Evolutionary conservation across 2,888 invertebrate species (phyloP), one percentile per base, ranked within the genome.

Genomic region (Heliothis peltigera): DNA sequence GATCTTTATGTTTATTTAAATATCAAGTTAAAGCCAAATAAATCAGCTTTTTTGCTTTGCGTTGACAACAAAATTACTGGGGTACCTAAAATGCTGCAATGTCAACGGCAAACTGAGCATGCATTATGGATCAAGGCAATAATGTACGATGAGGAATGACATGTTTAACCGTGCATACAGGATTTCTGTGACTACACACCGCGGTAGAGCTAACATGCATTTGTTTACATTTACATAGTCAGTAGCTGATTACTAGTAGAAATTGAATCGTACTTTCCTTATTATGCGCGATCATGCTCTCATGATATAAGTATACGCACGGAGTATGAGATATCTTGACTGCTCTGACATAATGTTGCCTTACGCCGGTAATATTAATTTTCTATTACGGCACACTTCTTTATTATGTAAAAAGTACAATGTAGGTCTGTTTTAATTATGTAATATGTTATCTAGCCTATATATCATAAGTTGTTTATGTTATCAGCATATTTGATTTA

Each of bases 271-370:
- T 39, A 47, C 56, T 68, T 64, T 71, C 57, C 15, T 76, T 75
- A 57, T 44, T 60, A 79, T 79, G 76, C 79, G 47, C 52, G 61
- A 42, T 60, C 66, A 64, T 60, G 65, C 61, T 61, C 55, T 39
- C 28, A 57, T 65, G 67, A 64, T 57, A 75, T 75, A 75, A 70
- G 55, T 21, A 18, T 47, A 52, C 58, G 60, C 61, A 60, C 51
- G 12, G 55, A 55, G 49, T 70, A 67, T 69, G 42, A 71, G 64
- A 75, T 70, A 67, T 80, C 66, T 66, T 22, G 21, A 12, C 61
- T 64, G 17, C 48, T 65, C 79, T 80, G 79, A 80, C 79, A 80
- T 80, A 80, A 80, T 79, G 76, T 63, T 68, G 22, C 57, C 47
- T 63, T 79, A 63, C 70, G 64, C 44, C 35, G 21, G 64, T 66